A percentile compares a stretch with the other conserved stretches of the same genome.
Evolutionary conservation across 2,113 vertebrate genomes (phyloP).

Genomic region (Galeopterus variegatus): DNA sequence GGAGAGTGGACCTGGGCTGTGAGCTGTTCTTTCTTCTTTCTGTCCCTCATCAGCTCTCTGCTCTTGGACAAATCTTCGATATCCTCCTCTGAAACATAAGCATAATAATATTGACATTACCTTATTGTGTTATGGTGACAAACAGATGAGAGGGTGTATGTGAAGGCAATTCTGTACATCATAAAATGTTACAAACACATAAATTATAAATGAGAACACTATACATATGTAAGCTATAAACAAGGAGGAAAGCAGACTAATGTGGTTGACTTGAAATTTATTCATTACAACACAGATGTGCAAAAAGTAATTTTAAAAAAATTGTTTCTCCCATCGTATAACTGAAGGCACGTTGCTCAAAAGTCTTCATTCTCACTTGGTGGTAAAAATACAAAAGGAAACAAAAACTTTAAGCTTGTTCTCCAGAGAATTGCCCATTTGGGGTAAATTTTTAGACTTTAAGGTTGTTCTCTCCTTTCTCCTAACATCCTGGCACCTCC

Average conservation of each 20-base stretch:
- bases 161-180: neutral
- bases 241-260: neutral
- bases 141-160: neutral
- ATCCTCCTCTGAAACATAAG: constrained; percentile 13
- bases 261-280: neutral
- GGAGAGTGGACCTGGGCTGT: neutral
- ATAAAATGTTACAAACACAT: constrained; percentile 8
- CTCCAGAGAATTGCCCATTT: neutral
- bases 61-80: neutral
- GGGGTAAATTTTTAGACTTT: neutral
- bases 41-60: neutral
- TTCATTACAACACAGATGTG: constrained; percentile 48
- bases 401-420: neutral
- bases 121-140: neutral
- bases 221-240: constrained; percentile 25
- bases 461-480: neutral
- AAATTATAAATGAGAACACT: neutral
- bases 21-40: neutral
- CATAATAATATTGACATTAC: neutral
- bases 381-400: neutral
- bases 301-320: constrained; percentile 14
- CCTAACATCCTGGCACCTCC: neutral
- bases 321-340: neutral
- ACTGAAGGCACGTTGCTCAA: constrained; percentile 20
- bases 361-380: neutral